Conservation (phyloP, 2,888 invertebrate genomes). For the Amphiduros pacificus region DNA sequence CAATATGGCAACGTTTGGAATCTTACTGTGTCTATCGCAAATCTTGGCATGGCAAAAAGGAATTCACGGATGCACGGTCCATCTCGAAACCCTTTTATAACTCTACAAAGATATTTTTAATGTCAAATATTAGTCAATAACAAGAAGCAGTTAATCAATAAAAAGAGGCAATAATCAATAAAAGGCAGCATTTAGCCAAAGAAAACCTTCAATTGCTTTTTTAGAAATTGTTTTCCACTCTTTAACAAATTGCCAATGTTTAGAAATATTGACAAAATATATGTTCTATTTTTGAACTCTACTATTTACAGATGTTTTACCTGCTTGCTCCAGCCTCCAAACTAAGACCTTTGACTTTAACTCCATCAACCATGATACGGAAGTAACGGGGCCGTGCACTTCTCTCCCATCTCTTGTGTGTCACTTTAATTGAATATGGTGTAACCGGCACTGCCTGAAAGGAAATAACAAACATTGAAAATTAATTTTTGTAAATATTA, state of each 20-base stretch:
- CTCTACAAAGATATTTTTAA: slow-evolving; percentile 1
- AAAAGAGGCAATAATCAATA: neutral
- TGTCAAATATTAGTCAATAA: neutral
- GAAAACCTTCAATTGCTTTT: no score
- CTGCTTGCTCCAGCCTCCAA: slow-evolving; percentile 6
- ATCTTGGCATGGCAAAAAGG: slow-evolving; percentile 23
- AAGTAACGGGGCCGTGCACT: slow-evolving; percentile 19
- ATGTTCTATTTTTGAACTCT: neutral
- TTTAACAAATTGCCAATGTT: no score
- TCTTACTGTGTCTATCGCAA: slow-evolving; percentile 14
- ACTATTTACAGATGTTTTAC: neutral
- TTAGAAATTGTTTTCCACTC: no score
- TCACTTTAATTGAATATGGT: no score
- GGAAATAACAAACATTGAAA: neutral
- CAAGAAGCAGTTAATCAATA: neutral
- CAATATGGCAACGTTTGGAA: neutral
- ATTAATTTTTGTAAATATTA: no score
- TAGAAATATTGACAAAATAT: neutral
- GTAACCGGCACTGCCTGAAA: slow-evolving; percentile 22
- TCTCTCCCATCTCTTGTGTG: no score
- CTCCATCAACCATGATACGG: slow-evolving; percentile 21
- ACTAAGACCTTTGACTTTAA: slow-evolving; percentile 24
- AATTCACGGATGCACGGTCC: slow-evolving; percentile 17
- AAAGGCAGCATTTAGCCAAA: no score
- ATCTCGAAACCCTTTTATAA: slow-evolving; percentile 19